A percentile compares a stretch with the other conserved stretches of the same genome.
These are phyloP conservation scores for Ceratina japonica DNA, from an alignment of 1,140 invertebrate species.

Conservation along the genomic window DNA sequence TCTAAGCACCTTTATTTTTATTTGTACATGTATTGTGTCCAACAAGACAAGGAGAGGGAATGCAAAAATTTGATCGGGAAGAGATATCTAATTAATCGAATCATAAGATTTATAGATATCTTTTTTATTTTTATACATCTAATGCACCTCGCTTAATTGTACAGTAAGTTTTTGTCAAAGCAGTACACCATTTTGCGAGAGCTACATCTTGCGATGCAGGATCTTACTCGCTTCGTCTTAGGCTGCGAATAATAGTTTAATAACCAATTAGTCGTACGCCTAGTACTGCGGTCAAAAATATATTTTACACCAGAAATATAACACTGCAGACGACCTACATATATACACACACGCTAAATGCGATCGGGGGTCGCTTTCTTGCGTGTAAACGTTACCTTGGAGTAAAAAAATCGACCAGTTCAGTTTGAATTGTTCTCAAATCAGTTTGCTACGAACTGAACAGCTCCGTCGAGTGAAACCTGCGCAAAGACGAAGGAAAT, in stretches of 20 bases:
- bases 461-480: neutral
- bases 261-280: too few relatives aligned
- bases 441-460: neutral
- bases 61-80: neutral
- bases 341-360: neutral
- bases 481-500: neutral
- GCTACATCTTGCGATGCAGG: neutral
- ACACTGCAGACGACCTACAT: neutral
- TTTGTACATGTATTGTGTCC: neutral
- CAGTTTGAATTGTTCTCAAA: neutral
- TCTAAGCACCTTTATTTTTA: too few relatives aligned
- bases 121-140: conserved; percentile 40
- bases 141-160: conserved; percentile 27
- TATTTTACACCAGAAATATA: conserved; percentile 24
- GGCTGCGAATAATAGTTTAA: neutral
- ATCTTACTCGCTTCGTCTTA: neutral
- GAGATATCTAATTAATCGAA: neutral
- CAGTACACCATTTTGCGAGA: neutral
- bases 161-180: conserved; percentile 30
- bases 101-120: conserved; percentile 13
- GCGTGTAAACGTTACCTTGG: neutral
- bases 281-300: conserved; percentile 32
- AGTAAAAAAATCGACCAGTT: neutral
- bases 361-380: neutral
- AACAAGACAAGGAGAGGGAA: too few relatives aligned